Conservation (phyloP, 1,140 invertebrate genomes). For the Hyles euphorbiae region DNA sequence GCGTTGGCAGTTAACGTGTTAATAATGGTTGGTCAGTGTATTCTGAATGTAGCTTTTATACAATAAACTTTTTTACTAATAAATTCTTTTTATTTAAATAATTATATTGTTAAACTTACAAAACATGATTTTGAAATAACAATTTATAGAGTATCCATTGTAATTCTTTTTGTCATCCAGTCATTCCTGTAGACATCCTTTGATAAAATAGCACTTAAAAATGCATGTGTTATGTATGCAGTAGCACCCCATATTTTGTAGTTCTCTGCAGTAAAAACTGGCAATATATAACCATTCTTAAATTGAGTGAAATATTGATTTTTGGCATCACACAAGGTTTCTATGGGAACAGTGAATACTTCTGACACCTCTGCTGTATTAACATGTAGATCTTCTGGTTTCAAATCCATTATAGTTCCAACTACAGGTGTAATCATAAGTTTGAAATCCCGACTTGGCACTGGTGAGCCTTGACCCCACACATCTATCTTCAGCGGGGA, state of each 20-base stretch:
- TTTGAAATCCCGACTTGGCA: conserved; percentile 75
- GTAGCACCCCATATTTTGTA: conserved; percentile 70
- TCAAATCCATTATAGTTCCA: conserved; percentile 78
- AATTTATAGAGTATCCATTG: conserved; percentile 18
- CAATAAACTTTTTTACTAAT: conserved; percentile 33
- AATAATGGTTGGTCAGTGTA: conserved; percentile 22
- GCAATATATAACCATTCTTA: conserved; percentile 51
- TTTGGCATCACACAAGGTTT: conserved; percentile 79
- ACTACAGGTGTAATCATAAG: conserved; percentile 84
- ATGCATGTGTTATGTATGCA: conserved; percentile 61
- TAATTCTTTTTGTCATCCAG: conserved; percentile 47
- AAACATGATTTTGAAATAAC: conserved; percentile 2
- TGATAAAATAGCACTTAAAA: conserved; percentile 51
- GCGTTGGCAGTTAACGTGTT: no score
- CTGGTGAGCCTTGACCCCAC: conserved; percentile 78
- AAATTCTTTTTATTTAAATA: conserved; percentile 22
- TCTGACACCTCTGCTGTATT: conserved; percentile 86
- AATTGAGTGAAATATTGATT: conserved; percentile 68
- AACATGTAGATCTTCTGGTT: conserved; percentile 75
- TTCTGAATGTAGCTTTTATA: conserved; percentile 43
- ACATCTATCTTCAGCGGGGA: conserved; percentile 80
- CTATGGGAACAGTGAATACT: conserved; percentile 84
- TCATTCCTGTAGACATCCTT: conserved; percentile 58
- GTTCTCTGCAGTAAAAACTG: conserved; percentile 52
- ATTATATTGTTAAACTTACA: conserved; percentile 10